Evolutionary conservation across 2,888 invertebrate species (phyloP).

Genomic region (Pediacus dermestoides): DNA sequence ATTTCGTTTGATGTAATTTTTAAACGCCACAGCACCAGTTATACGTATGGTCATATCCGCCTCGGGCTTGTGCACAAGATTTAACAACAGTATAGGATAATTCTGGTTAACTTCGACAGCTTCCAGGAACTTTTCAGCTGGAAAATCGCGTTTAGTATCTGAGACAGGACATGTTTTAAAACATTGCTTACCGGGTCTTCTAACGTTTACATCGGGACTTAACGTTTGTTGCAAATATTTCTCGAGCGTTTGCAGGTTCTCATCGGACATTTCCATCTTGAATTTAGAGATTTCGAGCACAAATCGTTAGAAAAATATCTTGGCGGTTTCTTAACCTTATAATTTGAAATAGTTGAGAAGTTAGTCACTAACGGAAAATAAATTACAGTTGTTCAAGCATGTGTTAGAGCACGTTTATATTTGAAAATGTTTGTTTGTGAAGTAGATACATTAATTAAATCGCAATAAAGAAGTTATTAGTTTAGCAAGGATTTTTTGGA

Average conservation of each 20-base stretch:
- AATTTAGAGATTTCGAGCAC: too few species aligned
- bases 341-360: too few species aligned
- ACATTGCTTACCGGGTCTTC: slow-evolving; percentile 72
- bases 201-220: slow-evolving; percentile 73
- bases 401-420: too few species aligned
- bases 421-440: too few species aligned
- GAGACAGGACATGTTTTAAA: slow-evolving; percentile 2
- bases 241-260: slow-evolving; percentile 76
- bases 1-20: slow-evolving; percentile 94
- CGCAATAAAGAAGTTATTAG: too few species aligned
- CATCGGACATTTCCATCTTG: slow-evolving; percentile 84
- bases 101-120: slow-evolving; percentile 87
- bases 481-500: too few species aligned
- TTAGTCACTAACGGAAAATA: too few species aligned
- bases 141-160: too few species aligned
- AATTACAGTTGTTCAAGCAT: too few species aligned
- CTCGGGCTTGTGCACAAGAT: slow-evolving; percentile 79
- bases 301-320: too few species aligned
- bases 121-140: slow-evolving; percentile 90
- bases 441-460: too few species aligned
- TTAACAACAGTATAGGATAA: slow-evolving; percentile 80
- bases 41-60: slow-evolving; percentile 79
- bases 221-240: slow-evolving; percentile 86
- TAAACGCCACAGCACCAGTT: slow-evolving; percentile 91
- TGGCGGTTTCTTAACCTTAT: too few species aligned